Evolutionary conservation across 2,888 invertebrate species (phyloP).

Genomic region (Leptinotarsa juncta): DNA sequence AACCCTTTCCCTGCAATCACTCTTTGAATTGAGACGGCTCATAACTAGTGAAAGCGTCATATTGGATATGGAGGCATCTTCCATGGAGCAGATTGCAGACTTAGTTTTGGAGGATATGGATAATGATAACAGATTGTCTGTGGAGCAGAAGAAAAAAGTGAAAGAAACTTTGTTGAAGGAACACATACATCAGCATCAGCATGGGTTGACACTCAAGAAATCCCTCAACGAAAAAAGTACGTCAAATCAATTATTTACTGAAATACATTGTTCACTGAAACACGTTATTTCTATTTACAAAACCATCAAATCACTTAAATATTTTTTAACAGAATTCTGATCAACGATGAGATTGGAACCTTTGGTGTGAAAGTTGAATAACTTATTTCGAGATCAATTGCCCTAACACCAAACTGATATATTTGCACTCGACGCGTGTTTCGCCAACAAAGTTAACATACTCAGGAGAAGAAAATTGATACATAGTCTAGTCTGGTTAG

Average conservation of each 20-base stretch:
- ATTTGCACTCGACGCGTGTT: too few relatives aligned
- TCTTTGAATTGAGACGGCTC: slow-evolving; percentile 94
- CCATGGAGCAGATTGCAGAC: slow-evolving; percentile 89
- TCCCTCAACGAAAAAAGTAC: slow-evolving; percentile 76
- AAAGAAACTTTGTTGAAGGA: slow-evolving; percentile 87
- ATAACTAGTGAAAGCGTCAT: slow-evolving; percentile 92
- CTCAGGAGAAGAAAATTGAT: too few relatives aligned
- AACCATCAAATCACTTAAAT: too few relatives aligned
- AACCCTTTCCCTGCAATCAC: slow-evolving; percentile 93
- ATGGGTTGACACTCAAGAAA: slow-evolving; percentile 85
- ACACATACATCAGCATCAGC: slow-evolving; percentile 92
- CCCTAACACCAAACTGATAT: too few relatives aligned
- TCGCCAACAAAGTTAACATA: too few relatives aligned
- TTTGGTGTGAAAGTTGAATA: too few relatives aligned
- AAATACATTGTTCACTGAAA: too few relatives aligned
- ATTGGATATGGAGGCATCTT: slow-evolving; percentile 92
- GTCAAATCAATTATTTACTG: neutral
- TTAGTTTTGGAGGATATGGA: slow-evolving; percentile 90
- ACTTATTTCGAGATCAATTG: too few relatives aligned
- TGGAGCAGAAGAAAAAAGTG: slow-evolving; percentile 81
- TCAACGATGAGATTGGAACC: too few relatives aligned
- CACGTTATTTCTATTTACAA: too few relatives aligned
- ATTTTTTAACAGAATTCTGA: too few relatives aligned
- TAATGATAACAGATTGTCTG: slow-evolving; percentile 77
- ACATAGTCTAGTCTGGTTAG: too few relatives aligned